Percentiles rank a stretch among this genome's conserved stretches.
Evolutionary conservation across 1,140 invertebrate genomes (phyloP).

Genomic region (Prorops nasuta): DNA sequence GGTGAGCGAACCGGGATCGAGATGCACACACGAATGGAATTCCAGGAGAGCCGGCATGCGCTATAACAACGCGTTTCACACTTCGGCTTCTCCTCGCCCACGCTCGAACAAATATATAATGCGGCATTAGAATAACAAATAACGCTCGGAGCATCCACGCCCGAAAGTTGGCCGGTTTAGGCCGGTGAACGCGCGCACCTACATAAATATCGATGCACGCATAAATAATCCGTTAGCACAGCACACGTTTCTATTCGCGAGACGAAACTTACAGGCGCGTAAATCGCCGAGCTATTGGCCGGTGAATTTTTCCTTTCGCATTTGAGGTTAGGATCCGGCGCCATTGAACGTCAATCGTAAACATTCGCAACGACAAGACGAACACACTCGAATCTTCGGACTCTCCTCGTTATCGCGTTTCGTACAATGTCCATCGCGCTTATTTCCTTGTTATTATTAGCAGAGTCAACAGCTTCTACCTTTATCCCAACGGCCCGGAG

Average conservation of each 20-base stretch:
- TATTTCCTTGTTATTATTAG: constrained; percentile 33
- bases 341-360: no score
- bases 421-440: no score
- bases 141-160: constrained; percentile 21
- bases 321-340: no score
- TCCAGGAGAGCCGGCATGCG: constrained; percentile 25
- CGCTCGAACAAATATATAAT: constrained; percentile 25
- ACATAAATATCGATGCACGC: constrained; percentile 1
- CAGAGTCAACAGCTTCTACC: no score
- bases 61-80: constrained; percentile 27
- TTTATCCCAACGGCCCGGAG: no score
- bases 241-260: neutral
- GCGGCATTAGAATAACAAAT: constrained; percentile 38
- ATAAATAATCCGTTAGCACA: neutral
- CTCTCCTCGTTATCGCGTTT: constrained; percentile 28
- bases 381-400: constrained; percentile 7
- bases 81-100: constrained; percentile 23
- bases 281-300: no score
- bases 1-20: constrained; percentile 1
- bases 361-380: constrained; percentile 17
- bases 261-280: no score
- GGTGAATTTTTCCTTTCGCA: no score
- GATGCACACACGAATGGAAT: constrained; percentile 16
- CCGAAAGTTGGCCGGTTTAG: constrained; percentile 15
- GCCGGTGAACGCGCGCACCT: constrained; percentile 5